Conservation (phyloP, 1,140 invertebrate genomes). For the Drosophila chauvacae region DNA sequence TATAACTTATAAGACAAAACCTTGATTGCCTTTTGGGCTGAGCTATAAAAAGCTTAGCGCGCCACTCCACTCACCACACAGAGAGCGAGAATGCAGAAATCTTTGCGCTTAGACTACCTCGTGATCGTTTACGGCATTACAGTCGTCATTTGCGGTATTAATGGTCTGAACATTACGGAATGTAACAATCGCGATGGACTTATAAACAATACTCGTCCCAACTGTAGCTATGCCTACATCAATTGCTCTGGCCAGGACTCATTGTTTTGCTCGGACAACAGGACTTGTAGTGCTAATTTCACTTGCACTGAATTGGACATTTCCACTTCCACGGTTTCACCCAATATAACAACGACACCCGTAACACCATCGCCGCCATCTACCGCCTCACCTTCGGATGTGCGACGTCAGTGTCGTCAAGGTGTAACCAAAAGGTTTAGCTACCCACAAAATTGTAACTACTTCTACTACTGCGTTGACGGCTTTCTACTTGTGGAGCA, state of each 20-base stretch:
- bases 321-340: slow-evolving; percentile 1
- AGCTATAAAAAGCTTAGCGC: slow-evolving; percentile 69
- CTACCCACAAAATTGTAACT: slow-evolving; percentile 78
- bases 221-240: slow-evolving; percentile 49
- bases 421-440: slow-evolving; percentile 59
- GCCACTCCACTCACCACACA: slow-evolving; percentile 7
- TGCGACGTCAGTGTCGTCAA: slow-evolving; percentile 42
- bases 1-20: slow-evolving; percentile 65
- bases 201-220: slow-evolving; percentile 39
- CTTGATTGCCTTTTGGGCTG: slow-evolving; percentile 8
- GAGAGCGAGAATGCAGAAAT: slow-evolving; percentile 57
- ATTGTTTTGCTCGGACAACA: slow-evolving; percentile 31
- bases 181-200: slow-evolving; percentile 24
- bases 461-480: slow-evolving; percentile 68
- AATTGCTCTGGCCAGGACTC: slow-evolving; percentile 48
- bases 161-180: slow-evolving; percentile 44
- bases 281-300: slow-evolving; percentile 28
- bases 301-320: slow-evolving; percentile 14
- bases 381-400: slow-evolving; percentile 31
- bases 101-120: slow-evolving; percentile 35
- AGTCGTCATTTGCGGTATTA: slow-evolving; percentile 18
- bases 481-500: slow-evolving; percentile 72
- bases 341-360: not conserved
- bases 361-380: not conserved
- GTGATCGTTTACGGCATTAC: slow-evolving; percentile 18